phyloP scores from a whole-genome alignment of 1,140 invertebrate genomes.

The Leptinotarsa texana region DNA sequence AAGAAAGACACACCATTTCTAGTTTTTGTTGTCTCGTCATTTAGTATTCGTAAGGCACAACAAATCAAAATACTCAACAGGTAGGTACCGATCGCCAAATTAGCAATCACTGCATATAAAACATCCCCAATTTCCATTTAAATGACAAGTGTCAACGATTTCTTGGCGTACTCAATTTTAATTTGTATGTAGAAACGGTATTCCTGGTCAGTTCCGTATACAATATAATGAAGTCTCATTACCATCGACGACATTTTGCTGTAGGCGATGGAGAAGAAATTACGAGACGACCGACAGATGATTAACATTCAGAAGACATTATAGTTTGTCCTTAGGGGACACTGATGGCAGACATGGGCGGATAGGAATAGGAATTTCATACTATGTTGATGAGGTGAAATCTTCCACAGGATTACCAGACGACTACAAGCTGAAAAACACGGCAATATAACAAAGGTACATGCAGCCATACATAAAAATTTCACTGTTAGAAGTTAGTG shows the following conservation, averaged over 20 bases:
- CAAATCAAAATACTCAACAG: background rate
- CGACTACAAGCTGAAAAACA: no score
- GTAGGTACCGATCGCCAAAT: constrained; percentile 9
- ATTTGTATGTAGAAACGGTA: constrained; percentile 25
- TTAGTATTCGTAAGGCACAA: background rate
- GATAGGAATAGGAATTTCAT: constrained; percentile 1
- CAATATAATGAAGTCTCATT: constrained; percentile 21
- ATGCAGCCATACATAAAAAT: no score
- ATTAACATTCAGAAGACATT: constrained; percentile 29
- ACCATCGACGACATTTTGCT: constrained; percentile 22
- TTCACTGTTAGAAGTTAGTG: no score
- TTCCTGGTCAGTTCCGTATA: constrained; percentile 20
- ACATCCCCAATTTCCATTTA: constrained; percentile 14
- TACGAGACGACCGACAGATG: constrained; percentile 18
- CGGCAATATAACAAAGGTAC: no score
- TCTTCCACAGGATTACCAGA: no score
- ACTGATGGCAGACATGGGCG: constrained; percentile 16
- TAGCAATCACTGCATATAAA: background rate
- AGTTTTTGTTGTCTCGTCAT: background rate
- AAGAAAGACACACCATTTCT: background rate
- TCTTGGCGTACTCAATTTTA: constrained; percentile 19
- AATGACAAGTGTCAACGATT: constrained; percentile 19
- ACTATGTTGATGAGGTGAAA: background rate
- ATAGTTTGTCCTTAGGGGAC: constrained; percentile 17
- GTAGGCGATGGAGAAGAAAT: constrained; percentile 15